Evolutionary conservation across 2,797 vertebrate species (phyloP).

Genomic region (Aplochiton taeniatus): DNA sequence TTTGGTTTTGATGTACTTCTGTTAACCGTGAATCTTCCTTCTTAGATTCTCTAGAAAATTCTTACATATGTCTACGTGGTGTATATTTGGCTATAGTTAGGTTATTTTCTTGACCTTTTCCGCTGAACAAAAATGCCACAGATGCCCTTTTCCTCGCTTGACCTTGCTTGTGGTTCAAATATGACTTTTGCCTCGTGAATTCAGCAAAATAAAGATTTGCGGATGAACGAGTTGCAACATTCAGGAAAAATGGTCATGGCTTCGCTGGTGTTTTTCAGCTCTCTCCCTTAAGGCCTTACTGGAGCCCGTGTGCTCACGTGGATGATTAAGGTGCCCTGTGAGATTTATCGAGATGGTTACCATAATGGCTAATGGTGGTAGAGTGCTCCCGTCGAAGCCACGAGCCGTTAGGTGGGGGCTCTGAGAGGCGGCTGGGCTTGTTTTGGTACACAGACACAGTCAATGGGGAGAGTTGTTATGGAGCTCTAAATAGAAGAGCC

Average conservation of each 20-base stretch:
- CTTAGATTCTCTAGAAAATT: neutral
- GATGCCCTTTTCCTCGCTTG: slow-evolving; percentile 39
- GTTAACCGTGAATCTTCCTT: no score
- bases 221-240: neutral
- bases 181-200: slow-evolving; percentile 22
- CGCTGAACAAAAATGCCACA: slow-evolving; percentile 26
- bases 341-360: neutral
- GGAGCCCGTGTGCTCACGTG: no score
- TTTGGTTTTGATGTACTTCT: neutral
- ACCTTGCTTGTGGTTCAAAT: slow-evolving; percentile 28
- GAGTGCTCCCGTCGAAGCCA: slow-evolving; percentile 68
- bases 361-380: slow-evolving; percentile 60
- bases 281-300: no score
- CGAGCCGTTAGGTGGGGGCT: slow-evolving; percentile 67
- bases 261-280: neutral
- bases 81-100: neutral
- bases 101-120: slow-evolving; percentile 36
- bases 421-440: slow-evolving; percentile 65
- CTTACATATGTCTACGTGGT: neutral
- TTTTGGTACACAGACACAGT: slow-evolving; percentile 58
- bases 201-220: neutral
- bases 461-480: slow-evolving; percentile 56
- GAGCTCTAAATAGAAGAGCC: slow-evolving; percentile 66
- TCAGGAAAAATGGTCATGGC: neutral
- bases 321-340: neutral